A percentile compares a stretch with the other conserved stretches of the same genome.
phyloP scores from a whole-genome alignment of 2,113 vertebrate species.

The Axis porcinus region DNA sequence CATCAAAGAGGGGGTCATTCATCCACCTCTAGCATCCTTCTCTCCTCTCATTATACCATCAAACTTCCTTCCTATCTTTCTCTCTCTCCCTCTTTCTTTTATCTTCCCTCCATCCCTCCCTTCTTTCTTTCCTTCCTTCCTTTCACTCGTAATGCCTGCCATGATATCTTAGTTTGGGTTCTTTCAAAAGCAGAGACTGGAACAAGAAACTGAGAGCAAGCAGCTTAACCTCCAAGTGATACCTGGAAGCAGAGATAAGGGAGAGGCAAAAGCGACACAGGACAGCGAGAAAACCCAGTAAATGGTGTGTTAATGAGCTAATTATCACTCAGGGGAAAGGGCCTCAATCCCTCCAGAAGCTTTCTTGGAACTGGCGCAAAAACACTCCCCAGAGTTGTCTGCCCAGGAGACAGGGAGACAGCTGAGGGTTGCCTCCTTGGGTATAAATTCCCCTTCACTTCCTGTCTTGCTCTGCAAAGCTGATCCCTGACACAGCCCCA shows the following conservation, averaged over 20 bases:
- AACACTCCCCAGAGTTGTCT: not conserved
- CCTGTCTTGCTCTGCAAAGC: not conserved
- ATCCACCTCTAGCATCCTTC: not conserved
- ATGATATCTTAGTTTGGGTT: not conserved
- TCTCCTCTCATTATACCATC: not conserved
- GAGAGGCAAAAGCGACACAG: not conserved
- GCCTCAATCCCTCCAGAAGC: not conserved
- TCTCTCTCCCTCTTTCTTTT: not conserved
- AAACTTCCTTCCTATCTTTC: not conserved
- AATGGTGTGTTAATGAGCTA: not conserved
- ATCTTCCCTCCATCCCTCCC: not conserved
- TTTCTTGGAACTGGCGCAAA: not conserved
- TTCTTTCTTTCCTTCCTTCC: not conserved
- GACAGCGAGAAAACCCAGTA: not conserved
- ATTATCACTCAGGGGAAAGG: not conserved
- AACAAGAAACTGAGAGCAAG: not conserved
- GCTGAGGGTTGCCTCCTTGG: not conserved
- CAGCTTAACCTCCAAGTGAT: not conserved
- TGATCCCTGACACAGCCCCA: not conserved
- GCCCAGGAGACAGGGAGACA: not conserved
- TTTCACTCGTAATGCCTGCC: not conserved
- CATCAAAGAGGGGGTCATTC: not conserved
- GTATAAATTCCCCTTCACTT: not conserved
- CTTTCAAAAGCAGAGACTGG: not conserved
- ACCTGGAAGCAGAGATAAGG: not conserved